phyloP scores from a whole-genome alignment of 2,113 vertebrate genomes.

The Addax nasomaculatus region DNA sequence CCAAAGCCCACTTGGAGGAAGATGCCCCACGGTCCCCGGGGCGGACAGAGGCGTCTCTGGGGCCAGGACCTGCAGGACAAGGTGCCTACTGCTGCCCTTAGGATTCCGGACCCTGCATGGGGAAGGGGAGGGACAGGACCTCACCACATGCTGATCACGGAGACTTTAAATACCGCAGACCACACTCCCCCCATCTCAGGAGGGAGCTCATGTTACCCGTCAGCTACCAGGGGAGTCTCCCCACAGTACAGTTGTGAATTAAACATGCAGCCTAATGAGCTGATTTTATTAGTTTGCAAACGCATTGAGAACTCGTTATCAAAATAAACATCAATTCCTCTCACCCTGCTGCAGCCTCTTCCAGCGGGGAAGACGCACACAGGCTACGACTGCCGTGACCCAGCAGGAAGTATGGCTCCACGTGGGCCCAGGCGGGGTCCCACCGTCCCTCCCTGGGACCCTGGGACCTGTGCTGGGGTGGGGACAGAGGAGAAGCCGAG shows the following conservation, averaged over 20 bases:
- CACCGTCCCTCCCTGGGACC: neutral
- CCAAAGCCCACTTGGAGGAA: neutral
- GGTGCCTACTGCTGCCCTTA: neutral
- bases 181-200: neutral
- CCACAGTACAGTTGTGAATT: constrained; percentile 71
- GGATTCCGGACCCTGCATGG: neutral
- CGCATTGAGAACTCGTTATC: constrained; percentile 81
- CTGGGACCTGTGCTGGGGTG: neutral
- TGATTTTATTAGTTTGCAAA: constrained; percentile 84
- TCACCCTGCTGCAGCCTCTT: constrained; percentile 59
- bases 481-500: neutral
- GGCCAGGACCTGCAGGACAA: neutral
- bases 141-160: rapidly evolving
- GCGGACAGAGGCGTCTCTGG: too few species aligned
- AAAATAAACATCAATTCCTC: constrained; percentile 81
- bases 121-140: neutral
- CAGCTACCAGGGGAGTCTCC: constrained; percentile 68
- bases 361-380: neutral
- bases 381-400: neutral
- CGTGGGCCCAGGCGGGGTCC: neutral
- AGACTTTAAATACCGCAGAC: constrained; percentile 26
- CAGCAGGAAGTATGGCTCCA: neutral
- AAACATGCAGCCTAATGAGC: constrained; percentile 82
- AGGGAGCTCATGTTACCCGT: constrained; percentile 33
- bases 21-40: neutral